A percentile compares a stretch with the other conserved stretches of the same genome.
phyloP scores from a whole-genome alignment of 2,888 invertebrate species.

The Pyrgus malvae region DNA sequence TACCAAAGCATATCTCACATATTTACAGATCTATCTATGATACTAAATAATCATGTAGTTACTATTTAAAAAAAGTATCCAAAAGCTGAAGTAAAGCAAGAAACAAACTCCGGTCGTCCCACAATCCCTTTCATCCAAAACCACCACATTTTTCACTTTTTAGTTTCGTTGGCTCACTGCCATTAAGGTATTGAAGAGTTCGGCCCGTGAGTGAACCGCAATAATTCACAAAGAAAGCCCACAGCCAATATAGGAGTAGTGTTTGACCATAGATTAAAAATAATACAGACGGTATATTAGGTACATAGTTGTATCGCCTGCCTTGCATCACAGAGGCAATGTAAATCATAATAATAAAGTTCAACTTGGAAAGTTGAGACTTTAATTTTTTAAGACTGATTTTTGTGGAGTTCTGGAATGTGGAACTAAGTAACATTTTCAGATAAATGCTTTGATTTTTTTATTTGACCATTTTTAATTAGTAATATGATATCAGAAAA shows the following conservation, averaged over 20 bases:
- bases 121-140: neutral
- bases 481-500: too few species aligned
- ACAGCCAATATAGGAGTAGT: conserved; percentile 60
- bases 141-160: conserved; percentile 59
- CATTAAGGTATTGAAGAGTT: conserved; percentile 73
- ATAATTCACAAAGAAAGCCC: conserved; percentile 78
- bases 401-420: too few species aligned
- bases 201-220: conserved; percentile 59
- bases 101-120: neutral
- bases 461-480: too few species aligned
- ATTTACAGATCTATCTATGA: too few species aligned
- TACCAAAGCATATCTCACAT: too few species aligned
- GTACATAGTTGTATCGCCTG: neutral
- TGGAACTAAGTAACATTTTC: too few species aligned
- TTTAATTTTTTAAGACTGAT: neutral
- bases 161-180: conserved; percentile 57
- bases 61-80: too few species aligned
- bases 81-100: neutral
- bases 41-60: too few species aligned
- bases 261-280: conserved; percentile 46
- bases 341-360: too few species aligned
- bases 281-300: neutral
- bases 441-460: too few species aligned
- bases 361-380: too few species aligned
- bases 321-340: neutral